Evolutionary conservation across 2,113 vertebrate species (phyloP).

Genomic region (Sprattus sprattus): DNA sequence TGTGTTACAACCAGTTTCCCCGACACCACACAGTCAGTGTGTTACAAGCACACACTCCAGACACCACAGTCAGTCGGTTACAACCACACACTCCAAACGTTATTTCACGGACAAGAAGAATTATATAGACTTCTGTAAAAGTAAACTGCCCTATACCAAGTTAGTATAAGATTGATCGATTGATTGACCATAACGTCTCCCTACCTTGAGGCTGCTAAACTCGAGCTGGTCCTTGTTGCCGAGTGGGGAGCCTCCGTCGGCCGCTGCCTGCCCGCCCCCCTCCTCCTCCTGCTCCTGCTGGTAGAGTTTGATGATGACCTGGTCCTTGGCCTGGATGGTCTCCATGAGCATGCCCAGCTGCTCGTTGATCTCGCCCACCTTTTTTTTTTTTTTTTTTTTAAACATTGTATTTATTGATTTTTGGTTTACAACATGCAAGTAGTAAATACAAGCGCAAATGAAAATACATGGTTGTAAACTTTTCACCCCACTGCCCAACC

Average conservation of each 20-base stretch:
- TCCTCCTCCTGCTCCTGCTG: constrained; percentile 73
- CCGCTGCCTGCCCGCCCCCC: constrained; percentile 49
- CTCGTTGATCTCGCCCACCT: constrained; percentile 87
- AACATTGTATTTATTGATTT: too few species aligned
- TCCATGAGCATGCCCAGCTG: constrained; percentile 92
- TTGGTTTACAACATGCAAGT: too few species aligned
- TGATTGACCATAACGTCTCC: constrained; percentile 46
- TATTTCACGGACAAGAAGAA: neutral
- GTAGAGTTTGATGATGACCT: constrained; percentile 92
- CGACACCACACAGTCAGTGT: neutral
- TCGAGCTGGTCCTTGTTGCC: constrained; percentile 78
- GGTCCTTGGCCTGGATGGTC: constrained; percentile 96
- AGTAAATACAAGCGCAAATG: too few species aligned
- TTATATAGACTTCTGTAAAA: neutral
- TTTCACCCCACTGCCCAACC: too few species aligned
- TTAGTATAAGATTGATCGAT: neutral
- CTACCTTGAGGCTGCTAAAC: constrained; percentile 84
- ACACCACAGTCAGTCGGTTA: neutral
- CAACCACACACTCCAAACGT: too few species aligned
- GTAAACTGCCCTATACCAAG: neutral
- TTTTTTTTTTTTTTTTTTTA: too few species aligned
- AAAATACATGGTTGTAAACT: too few species aligned
- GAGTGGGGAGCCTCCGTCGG: constrained; percentile 38
- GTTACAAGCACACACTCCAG: neutral
- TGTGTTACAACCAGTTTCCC: neutral